A percentile compares a stretch with the other conserved stretches of the same genome.
phyloP scores from a whole-genome alignment of 2,797 vertebrate genomes.

The Paedocypris micromegethes region DNA sequence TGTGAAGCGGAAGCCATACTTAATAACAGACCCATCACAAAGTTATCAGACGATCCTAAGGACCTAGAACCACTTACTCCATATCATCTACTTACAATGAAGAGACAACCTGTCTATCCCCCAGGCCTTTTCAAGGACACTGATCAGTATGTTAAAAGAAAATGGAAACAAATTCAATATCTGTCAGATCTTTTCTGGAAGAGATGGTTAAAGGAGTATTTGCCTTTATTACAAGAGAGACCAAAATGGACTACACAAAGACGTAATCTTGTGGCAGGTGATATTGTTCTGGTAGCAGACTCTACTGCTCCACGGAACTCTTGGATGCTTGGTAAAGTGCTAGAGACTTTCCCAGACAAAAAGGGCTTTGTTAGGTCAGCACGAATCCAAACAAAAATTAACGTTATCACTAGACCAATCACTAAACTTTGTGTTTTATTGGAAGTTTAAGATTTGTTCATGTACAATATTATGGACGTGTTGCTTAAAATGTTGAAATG shows the following conservation, averaged over 20 bases:
- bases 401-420: neutral
- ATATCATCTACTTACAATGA: no score
- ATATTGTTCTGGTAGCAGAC: constrained; percentile 3
- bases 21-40: neutral
- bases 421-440: neutral
- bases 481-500: no score
- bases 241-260: constrained; percentile 1
- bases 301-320: constrained; percentile 1
- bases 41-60: neutral
- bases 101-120: neutral
- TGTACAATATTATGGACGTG: no score
- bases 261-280: neutral
- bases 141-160: no score
- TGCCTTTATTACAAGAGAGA: neutral
- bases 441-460: no score
- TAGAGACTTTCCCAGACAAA: neutral
- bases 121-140: neutral
- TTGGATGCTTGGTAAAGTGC: neutral
- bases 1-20: constrained; percentile 1
- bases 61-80: constrained; percentile 1
- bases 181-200: neutral
- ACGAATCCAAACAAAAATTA: constrained; percentile 3
- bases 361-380: constrained; percentile 35
- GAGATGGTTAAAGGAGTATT: neutral
- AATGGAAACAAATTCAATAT: neutral